phyloP scores from a whole-genome alignment of 2,797 vertebrate species.

The Podargus strigoides region DNA sequence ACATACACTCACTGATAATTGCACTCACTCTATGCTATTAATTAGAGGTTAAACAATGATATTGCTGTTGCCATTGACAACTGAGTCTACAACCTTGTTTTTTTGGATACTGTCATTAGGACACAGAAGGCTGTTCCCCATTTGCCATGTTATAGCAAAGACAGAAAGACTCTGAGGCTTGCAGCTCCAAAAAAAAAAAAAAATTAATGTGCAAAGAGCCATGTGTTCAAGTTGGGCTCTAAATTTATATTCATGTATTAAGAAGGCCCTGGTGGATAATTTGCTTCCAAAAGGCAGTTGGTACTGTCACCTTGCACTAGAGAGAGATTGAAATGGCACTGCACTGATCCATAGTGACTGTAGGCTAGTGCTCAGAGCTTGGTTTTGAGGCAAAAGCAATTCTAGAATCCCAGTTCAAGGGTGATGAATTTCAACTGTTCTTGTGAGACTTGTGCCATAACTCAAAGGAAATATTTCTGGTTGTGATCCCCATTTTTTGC shows the following conservation, averaged over 20 bases:
- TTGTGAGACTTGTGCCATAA: not conserved
- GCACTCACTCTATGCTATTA: not conserved
- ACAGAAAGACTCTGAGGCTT: not conserved
- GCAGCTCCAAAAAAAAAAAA: not conserved
- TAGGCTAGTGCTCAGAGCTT: not conserved
- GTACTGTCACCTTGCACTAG: not conserved
- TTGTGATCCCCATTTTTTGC: not conserved
- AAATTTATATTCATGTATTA: not conserved
- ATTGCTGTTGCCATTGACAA: conserved; percentile 22
- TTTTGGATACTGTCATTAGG: not conserved
- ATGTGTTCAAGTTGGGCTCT: not conserved
- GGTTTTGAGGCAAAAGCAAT: not conserved
- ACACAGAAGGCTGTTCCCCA: not conserved
- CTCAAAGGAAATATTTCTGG: not conserved
- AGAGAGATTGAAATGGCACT: not conserved
- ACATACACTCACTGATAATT: not conserved
- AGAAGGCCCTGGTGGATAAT: not conserved
- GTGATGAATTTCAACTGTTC: not conserved
- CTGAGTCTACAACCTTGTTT: not conserved
- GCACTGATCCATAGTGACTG: not conserved
- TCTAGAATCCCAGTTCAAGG: not conserved
- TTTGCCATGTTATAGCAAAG: not conserved
- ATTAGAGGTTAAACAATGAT: conserved; percentile 24
- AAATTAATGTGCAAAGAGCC: not conserved
- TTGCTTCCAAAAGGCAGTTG: not conserved